Percentiles rank a stretch among this genome's conserved stretches.
Evolutionary conservation across 2,888 invertebrate genomes (phyloP).

Genomic region (Lomographa bimaculata): DNA sequence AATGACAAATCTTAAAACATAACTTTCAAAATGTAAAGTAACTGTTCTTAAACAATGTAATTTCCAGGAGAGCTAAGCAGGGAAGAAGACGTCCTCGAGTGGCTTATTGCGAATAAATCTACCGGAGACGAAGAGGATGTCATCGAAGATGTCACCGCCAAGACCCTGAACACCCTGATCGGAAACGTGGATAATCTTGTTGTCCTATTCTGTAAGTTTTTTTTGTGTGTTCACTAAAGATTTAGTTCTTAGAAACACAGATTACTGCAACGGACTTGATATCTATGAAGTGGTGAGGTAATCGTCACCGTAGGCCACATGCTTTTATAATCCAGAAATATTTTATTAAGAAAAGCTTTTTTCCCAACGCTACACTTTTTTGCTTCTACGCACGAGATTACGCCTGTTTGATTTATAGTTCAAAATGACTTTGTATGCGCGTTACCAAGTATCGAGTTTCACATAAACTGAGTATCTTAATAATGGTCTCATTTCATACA

Average conservation of each 20-base stretch:
- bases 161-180: conserved; percentile 93
- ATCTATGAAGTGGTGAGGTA: too few species aligned
- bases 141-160: conserved; percentile 96
- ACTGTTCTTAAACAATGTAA: background rate
- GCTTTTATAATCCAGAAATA: too few species aligned
- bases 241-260: background rate
- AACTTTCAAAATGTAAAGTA: too few species aligned
- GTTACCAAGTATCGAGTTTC: conserved; percentile 2
- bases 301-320: too few species aligned
- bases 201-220: conserved; percentile 93
- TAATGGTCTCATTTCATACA: conserved; percentile 12
- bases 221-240: background rate
- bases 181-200: conserved; percentile 95
- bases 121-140: conserved; percentile 97
- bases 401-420: too few species aligned
- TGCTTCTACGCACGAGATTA: too few species aligned
- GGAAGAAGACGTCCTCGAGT: conserved; percentile 96
- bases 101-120: conserved; percentile 96
- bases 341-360: too few species aligned
- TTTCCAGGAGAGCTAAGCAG: conserved; percentile 90
- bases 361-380: too few species aligned
- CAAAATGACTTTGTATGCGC: background rate
- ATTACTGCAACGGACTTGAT: too few species aligned
- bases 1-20: too few species aligned
- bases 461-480: conserved; percentile 2